Conservation (phyloP, 2,888 invertebrate genomes). For the Phania funesta region DNA sequence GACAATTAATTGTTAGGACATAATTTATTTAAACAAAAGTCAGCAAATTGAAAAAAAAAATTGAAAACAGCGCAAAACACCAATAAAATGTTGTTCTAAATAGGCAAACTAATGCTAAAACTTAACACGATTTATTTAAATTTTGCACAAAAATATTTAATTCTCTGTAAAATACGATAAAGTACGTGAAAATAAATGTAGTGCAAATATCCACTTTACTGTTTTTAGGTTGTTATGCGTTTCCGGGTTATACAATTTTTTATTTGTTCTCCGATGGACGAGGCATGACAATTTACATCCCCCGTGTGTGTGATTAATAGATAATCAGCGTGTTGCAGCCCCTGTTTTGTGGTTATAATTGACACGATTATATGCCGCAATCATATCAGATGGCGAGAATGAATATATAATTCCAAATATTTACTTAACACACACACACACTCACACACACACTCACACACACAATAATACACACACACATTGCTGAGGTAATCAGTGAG, state of each 20-base stretch:
- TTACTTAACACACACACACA: neutral
- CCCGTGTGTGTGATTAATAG: conserved; percentile 28
- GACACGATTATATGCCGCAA: conserved; percentile 29
- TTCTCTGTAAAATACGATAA: no score
- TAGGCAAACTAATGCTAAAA: no score
- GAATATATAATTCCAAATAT: neutral
- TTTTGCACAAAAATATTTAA: no score
- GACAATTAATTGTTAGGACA: no score
- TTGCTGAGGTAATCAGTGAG: conserved; percentile 20
- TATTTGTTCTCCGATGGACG: neutral
- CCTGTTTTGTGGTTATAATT: conserved; percentile 25
- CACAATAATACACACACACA: neutral
- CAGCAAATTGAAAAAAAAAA: no score
- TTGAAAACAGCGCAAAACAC: no score
- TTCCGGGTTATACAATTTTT: conserved; percentile 47
- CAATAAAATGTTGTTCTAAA: no score
- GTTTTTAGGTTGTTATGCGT: conserved; percentile 52
- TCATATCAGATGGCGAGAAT: conserved; percentile 47
- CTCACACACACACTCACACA: neutral
- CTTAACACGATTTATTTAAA: neutral
- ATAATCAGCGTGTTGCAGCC: conserved; percentile 22
- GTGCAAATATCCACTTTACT: conserved; percentile 2
- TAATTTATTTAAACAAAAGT: no score
- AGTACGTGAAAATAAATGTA: no score
- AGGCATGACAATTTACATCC: conserved; percentile 37